These are phyloP conservation scores for Penelope pileata DNA, from an alignment of 2,113 vertebrate genomes.

Conservation along the genomic window DNA sequence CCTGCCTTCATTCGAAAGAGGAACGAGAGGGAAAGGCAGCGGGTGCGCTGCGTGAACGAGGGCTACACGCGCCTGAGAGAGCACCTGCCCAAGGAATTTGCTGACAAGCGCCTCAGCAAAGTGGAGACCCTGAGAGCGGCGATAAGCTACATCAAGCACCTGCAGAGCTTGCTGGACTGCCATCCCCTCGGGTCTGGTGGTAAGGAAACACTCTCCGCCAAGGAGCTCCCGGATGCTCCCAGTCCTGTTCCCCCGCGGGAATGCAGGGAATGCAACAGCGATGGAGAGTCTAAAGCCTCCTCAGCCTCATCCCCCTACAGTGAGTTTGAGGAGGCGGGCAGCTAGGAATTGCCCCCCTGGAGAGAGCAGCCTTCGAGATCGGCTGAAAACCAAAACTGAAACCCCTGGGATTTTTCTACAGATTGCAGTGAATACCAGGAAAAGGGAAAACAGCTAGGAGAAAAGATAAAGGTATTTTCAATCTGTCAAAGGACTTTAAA, in stretches of 20 bases:
- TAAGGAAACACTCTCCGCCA: constrained; percentile 16
- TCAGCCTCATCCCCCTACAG: constrained; percentile 77
- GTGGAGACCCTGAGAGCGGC: constrained; percentile 93
- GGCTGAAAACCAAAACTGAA: background rate
- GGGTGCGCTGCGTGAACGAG: constrained; percentile 92
- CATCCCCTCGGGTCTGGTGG: constrained; percentile 44
- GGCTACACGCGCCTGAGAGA: constrained; percentile 90
- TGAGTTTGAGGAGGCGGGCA: constrained; percentile 72
- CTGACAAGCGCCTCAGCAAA: constrained; percentile 89
- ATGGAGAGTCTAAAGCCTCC: constrained; percentile 84
- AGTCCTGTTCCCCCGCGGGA: constrained; percentile 54
- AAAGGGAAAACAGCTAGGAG: background rate
- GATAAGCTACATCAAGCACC: constrained; percentile 90
- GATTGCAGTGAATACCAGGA: background rate
- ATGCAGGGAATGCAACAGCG: constrained; percentile 81
- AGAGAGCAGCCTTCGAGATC: background rate
- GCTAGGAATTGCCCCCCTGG: constrained; percentile 28
- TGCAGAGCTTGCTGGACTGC: constrained; percentile 85
- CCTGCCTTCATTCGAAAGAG: constrained; percentile 90
- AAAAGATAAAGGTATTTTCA: background rate
- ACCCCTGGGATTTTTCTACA: background rate
- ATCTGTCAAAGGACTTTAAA: background rate
- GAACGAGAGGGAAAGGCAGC: constrained; percentile 90
- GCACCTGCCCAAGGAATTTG: constrained; percentile 88
- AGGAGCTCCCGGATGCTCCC: constrained; percentile 14